Evolutionary conservation across 2,888 invertebrate species (phyloP).

Genomic region (Scelioninae gen. 2): DNA sequence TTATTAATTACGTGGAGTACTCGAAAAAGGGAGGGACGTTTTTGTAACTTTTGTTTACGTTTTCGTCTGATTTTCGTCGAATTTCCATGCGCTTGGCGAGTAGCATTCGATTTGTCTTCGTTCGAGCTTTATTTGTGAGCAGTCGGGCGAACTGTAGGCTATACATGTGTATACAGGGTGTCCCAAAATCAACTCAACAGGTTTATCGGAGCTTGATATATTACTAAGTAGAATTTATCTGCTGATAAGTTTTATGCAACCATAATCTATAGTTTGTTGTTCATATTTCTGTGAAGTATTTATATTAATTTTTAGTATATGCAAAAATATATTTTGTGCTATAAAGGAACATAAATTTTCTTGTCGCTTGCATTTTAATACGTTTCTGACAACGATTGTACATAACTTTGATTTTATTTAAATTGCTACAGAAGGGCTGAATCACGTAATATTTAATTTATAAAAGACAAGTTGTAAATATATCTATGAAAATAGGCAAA

Average conservation of each 20-base stretch:
- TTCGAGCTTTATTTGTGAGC: constrained; percentile 34
- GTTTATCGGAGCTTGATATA: constrained; percentile 21
- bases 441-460: too few species aligned
- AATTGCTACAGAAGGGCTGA: neutral
- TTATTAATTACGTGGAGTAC: too few species aligned
- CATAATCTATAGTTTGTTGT: neutral
- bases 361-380: neutral
- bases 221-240: neutral
- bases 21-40: constrained; percentile 36
- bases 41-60: constrained; percentile 29
- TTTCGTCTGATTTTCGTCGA: constrained; percentile 56
- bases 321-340: constrained; percentile 7
- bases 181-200: constrained; percentile 43
- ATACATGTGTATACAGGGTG: constrained; percentile 41
- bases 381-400: constrained; percentile 4
- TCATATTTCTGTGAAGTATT: constrained; percentile 12
- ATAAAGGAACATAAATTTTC: neutral
- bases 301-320: neutral
- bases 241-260: neutral
- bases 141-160: constrained; percentile 31
- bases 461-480: too few species aligned
- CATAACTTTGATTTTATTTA: constrained; percentile 5
- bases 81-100: constrained; percentile 17
- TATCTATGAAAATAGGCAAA: too few species aligned
- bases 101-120: constrained; percentile 24